Base-by-base conservation (phyloP, 2,888 invertebrate genomes). In the Mallateleia sp. region DNA sequence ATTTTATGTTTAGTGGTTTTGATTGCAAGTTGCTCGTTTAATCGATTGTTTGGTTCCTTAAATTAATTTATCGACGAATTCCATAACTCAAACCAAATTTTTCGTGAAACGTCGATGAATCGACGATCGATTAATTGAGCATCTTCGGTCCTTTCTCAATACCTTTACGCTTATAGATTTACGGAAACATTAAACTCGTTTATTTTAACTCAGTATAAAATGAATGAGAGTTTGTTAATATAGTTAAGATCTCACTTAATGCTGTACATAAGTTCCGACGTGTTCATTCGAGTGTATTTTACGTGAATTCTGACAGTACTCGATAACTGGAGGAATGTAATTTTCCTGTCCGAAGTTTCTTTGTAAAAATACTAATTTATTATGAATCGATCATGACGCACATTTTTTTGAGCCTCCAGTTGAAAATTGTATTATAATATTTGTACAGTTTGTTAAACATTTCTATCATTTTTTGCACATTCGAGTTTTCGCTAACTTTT, bases 121-220 rank as follows among this genome's bases (percentile, higher is more conserved):
- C 24, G 20, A 42, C 15, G n/a, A 60, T 78, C 25, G 34, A 50
- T 78, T 69, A 71, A 62, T 52, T 42, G 38, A 32, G 18, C 22
- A 71, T 18, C 34, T 60, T 20, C 24, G 15, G 50, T 50, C 28
- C 56, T 42, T 45, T 79, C 66, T 79, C 79, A 64, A 54, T 47
- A 56, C 18, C 52, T 72, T 56, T 80, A 80, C 80, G 80, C 80
- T 80, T 80, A 80, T 80, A 80, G 54, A 47, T 72, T 80, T 62
- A 80, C n/a, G 20, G 32, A 24, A 34, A 50, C 20, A 24, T 67
- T 67, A 60, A 50, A 52, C 67, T 69, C 25, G 50, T 78, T 79
- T 52, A 38, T 79, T 56, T 69, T 20, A 69, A 56, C 42, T 58
- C 11, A 14, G 28, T 15, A 18, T 71, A 71, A 71, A 71, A 45